Conservation (phyloP, 2,113 vertebrate species). For the Mormoops blainvillei region DNA sequence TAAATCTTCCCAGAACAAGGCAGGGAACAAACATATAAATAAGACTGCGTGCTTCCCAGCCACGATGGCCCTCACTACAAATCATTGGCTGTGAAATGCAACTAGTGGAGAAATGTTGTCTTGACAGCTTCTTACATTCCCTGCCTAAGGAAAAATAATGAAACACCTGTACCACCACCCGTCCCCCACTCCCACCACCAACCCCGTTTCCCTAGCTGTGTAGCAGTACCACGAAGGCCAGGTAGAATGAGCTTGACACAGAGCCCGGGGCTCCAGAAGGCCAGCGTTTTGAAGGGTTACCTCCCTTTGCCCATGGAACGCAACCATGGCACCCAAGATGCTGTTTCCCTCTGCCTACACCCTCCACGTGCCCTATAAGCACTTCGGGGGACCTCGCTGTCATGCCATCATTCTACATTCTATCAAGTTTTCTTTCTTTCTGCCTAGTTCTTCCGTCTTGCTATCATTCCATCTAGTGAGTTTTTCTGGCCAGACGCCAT, state of each 20-base stretch:
- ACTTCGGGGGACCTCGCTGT: no score
- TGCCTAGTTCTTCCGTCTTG: background rate
- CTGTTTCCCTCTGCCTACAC: no score
- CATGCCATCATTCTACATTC: background rate
- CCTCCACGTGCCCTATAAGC: rapidly evolving
- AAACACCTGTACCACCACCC: background rate
- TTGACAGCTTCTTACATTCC: background rate
- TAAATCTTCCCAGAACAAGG: slow-evolving; percentile 54
- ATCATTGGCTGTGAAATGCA: slow-evolving; percentile 19
- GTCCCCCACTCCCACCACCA: background rate
- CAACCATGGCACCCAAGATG: background rate
- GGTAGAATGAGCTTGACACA: background rate
- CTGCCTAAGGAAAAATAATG: background rate
- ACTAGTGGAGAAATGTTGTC: background rate
- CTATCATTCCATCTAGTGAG: background rate
- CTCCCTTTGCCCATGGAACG: background rate
- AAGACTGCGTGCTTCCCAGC: background rate
- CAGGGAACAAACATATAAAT: slow-evolving; percentile 49
- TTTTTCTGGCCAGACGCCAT: background rate
- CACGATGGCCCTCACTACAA: background rate
- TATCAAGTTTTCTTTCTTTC: background rate
- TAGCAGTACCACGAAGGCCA: background rate
- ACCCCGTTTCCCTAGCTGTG: background rate
- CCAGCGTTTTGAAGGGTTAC: background rate
- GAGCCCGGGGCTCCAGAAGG: background rate